Evolutionary conservation across 2,113 vertebrate genomes (phyloP), one percentile per base, ranked within the genome.

Genomic region (Pluvialis apricaria): DNA sequence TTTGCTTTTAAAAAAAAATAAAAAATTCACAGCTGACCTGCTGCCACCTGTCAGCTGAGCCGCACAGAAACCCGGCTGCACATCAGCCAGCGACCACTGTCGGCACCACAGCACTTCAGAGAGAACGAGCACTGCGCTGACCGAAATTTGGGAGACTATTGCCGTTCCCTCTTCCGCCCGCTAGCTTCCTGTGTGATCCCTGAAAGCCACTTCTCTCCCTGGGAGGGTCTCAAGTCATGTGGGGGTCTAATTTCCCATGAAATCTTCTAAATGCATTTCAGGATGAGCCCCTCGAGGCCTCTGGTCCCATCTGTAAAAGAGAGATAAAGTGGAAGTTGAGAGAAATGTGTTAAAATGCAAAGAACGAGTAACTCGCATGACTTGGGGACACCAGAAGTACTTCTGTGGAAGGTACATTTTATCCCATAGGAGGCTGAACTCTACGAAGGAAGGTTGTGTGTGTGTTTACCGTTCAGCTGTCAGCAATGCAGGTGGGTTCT

Each of bases 41-140:
- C 61, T 44, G 85, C 22, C 40, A 31, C 12, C 66, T 17, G 26
- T 20, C 16, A 45, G 61, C 68, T 34, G 54, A 58, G 60, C 60
- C 29, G 13, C 2, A 1, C 0, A 32, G 72, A 6, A 28, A 25
- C 0, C 4, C 6, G 36, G 54, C 28, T 45, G 76, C 12, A 86
- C 29, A 4, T 2, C 13, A n/a, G 15, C 17, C 78, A 11, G 17
- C 9, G 58, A 25, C 19, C 61, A 13, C 19, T 14, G 73, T 10
- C 25, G 10, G 9, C 68, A 42, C 2, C 62, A 5, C 0, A 0
- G 45, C 2, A 36, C 40, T 76, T 14, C 44, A 21, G 79, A 28
- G 47, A 29, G 36, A 9, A 6, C 0, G 34, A 11, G 19, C 24
- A 8, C 55, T n/a, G 64, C 76, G 4, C 28, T 14, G 8, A 8